Conservation (phyloP, 2,113 vertebrate species). For the Raphicerus campestris region DNA sequence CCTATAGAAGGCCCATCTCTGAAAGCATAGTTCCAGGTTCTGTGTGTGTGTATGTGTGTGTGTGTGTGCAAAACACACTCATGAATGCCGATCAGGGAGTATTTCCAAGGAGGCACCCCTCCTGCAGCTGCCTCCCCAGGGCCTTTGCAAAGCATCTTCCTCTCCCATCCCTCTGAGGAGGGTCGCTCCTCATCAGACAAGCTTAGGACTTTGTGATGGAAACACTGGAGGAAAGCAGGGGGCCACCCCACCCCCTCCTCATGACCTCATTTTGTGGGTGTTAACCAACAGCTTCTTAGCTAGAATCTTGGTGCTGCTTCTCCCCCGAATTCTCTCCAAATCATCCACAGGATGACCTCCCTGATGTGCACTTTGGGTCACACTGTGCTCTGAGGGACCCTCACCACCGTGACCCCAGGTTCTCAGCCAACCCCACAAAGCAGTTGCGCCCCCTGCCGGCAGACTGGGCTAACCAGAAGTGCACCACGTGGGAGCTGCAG, state of each 20-base stretch:
- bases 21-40: not conserved
- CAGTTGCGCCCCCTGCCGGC: not conserved
- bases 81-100: not conserved
- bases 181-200: not conserved
- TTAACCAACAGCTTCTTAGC: not conserved
- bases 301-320: not conserved
- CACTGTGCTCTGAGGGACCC: not conserved
- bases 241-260: too few relatives aligned
- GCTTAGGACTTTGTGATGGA: too few relatives aligned
- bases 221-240: not conserved
- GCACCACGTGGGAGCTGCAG: not conserved
- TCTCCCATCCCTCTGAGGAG: not conserved
- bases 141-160: not conserved
- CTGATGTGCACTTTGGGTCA: not conserved
- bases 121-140: not conserved
- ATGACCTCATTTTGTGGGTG: not conserved
- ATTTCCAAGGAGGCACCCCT: fast-evolving
- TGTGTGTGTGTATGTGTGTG: not conserved
- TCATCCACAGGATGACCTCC: not conserved
- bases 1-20: not conserved
- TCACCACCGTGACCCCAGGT: not conserved
- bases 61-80: fast-evolving
- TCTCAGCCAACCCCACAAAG: not conserved
- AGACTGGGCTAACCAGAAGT: not conserved
- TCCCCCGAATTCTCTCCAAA: too few relatives aligned